Conservation (phyloP, 2,113 vertebrate species). For the Corythoichthys haematopterus region DNA sequence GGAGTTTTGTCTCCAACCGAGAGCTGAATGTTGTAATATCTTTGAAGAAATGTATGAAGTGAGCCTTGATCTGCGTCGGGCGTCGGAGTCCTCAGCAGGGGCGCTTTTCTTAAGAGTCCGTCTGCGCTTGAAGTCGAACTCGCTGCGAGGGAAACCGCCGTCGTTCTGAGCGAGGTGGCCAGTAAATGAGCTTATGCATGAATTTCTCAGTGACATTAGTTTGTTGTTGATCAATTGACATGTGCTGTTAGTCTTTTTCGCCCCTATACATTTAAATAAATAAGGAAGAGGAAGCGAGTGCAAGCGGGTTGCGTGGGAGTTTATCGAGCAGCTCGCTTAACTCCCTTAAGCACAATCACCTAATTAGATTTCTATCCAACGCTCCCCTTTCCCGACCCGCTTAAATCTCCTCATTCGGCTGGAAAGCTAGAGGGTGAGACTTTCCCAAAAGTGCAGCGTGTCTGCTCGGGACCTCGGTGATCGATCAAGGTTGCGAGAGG, state of each 20-base stretch:
- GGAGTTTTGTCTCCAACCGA: conserved; percentile 20
- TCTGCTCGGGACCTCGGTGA: conserved; percentile 27
- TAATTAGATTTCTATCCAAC: conserved; percentile 75
- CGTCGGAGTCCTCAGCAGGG: conserved; percentile 48
- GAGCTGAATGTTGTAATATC: conserved; percentile 9
- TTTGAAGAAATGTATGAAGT: conserved; percentile 40
- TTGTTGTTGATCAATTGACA: no score
- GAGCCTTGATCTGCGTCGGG: conserved; percentile 45
- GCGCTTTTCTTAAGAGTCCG: conserved; percentile 21
- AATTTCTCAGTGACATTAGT: neutral
- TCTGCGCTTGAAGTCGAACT: conserved; percentile 28
- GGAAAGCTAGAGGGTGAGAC: conserved; percentile 48
- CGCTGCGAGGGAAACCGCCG: neutral
- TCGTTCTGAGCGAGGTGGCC: neutral
- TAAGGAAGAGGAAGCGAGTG: conserved; percentile 21
- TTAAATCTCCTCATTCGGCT: conserved; percentile 56
- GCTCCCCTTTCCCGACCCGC: conserved; percentile 65
- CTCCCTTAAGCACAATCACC: conserved; percentile 70
- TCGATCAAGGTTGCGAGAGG: conserved; percentile 56
- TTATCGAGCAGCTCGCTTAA: conserved; percentile 65
- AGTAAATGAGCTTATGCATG: neutral
- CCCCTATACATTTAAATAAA: neutral
- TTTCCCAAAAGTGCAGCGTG: conserved; percentile 50
- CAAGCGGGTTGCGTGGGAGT: conserved; percentile 57
- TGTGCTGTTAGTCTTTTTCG: neutral